Percentiles rank a stretch among this genome's conserved stretches.
These are phyloP conservation scores for Drosophila tani DNA, from an alignment of 1,140 invertebrate genomes.

Conservation along the genomic window DNA sequence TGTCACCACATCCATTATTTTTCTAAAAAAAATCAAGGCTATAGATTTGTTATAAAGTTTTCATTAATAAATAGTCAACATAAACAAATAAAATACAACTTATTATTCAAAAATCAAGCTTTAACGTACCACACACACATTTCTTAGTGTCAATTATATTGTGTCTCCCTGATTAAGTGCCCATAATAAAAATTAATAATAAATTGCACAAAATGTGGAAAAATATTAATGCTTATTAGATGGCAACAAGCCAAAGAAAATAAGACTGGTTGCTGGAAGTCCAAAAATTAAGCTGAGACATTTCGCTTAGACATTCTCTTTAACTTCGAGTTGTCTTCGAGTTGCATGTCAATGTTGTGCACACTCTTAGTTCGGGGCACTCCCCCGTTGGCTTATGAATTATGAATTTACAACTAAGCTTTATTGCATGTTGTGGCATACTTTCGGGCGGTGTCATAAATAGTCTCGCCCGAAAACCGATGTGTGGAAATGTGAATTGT, in stretches of 20 bases:
- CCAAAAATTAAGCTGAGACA: background rate
- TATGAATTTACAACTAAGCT: slow-evolving; percentile 19
- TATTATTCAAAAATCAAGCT: too few relatives aligned
- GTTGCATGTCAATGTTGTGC: background rate
- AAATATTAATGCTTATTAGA: background rate
- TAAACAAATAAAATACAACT: too few relatives aligned
- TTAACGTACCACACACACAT: too few relatives aligned
- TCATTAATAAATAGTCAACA: too few relatives aligned
- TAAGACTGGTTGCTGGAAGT: background rate
- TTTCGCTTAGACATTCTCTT: background rate
- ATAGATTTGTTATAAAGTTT: too few relatives aligned
- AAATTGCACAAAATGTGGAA: background rate
- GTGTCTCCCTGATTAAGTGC: background rate
- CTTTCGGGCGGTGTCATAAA: slow-evolving; percentile 53
- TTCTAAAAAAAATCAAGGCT: too few relatives aligned
- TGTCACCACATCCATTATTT: too few relatives aligned
- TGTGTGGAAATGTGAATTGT: slow-evolving; percentile 46
- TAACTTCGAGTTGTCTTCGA: slow-evolving; percentile 1
- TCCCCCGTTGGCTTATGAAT: slow-evolving; percentile 14
- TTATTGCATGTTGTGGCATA: slow-evolving; percentile 33
- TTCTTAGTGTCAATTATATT: background rate
- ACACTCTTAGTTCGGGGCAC: background rate
- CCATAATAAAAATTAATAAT: background rate
- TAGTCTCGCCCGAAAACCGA: slow-evolving; percentile 27
- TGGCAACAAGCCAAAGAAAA: background rate